phyloP scores from a whole-genome alignment of 2,888 invertebrate genomes.

The Nomada fucata region DNA sequence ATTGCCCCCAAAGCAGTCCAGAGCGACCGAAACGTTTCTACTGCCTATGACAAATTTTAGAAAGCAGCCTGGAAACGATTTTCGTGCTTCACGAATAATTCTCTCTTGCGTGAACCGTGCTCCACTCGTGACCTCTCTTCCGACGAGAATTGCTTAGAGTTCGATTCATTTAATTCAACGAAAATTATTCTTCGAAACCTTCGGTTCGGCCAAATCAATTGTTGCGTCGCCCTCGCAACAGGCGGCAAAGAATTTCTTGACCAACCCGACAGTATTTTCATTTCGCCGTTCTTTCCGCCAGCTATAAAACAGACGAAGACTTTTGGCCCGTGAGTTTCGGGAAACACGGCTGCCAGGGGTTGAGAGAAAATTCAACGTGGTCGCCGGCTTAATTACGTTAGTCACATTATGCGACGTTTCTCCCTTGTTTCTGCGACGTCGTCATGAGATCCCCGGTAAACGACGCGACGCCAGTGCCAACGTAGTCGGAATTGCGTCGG shows the following conservation, averaged over 20 bases:
- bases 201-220: too few relatives aligned
- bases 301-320: slow-evolving; percentile 4
- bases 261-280: neutral
- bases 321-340: slow-evolving; percentile 32
- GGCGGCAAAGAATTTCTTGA: neutral
- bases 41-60: too few relatives aligned
- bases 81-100: too few relatives aligned
- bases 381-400: slow-evolving; percentile 68
- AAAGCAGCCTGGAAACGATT: too few relatives aligned
- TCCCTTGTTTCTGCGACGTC: slow-evolving; percentile 64
- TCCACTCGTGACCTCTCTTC: too few relatives aligned
- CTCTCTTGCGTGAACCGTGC: too few relatives aligned
- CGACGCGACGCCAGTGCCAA: slow-evolving; percentile 54
- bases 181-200: too few relatives aligned
- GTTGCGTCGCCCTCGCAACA: too few relatives aligned
- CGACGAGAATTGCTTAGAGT: too few relatives aligned
- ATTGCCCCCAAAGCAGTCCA: too few relatives aligned
- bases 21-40: too few relatives aligned
- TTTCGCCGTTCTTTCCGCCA: neutral
- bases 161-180: too few relatives aligned
- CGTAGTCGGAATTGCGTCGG: slow-evolving; percentile 59
- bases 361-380: slow-evolving; percentile 10
- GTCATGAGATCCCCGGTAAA: slow-evolving; percentile 58
- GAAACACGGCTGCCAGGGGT: slow-evolving; percentile 7
- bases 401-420: slow-evolving; percentile 68